Evolutionary conservation across 2,113 vertebrate genomes (phyloP), one percentile per base, ranked within the genome.

Genomic region (Rhegmatorhina hoffmannsi): DNA sequence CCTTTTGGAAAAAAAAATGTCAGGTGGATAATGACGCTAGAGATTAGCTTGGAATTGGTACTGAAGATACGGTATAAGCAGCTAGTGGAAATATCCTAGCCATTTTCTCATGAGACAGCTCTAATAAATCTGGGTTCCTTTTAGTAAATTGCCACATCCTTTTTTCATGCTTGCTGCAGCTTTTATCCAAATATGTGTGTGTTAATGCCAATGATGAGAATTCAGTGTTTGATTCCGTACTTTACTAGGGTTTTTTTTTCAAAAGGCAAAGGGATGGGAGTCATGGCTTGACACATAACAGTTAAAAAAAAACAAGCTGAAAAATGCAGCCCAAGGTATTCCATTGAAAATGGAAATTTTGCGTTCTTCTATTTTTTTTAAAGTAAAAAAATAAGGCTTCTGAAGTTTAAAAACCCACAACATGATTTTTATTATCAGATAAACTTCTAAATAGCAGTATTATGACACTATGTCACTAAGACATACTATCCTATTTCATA

Each of bases 41-140:
- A 84, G 94, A 95, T 95, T 95, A 95, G 47, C 78, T 87, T 92
- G 70, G 74, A 96, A 96, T 95, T 94, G 94, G 80, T 93, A 59
- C 88, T 34, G 36, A 84, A 94, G 92, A 92, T 89, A 66, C 0
- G 5, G 40, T 88, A 81, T 81, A 91, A 95, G 84, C 36, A 95
- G 89, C 90, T 90, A 92, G 93, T 66, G 72, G 88, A 97, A 95
- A 87, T 94, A 93, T 95, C 94, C 55, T 81, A 93, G 64, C 58
- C 59, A 74, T 88, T 93, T 95, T 82, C 86, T 89, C 75, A 86
- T 56, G 86, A 95, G 92, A 95, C 85, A 95, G 92, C 60, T 69
- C 34, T 72, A 95, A 94, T 95, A 95, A 93, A 96, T 90, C 89
- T 95, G 50, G 6, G 31, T 74, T 91, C 62, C 69, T 96, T 94